Conservation (phyloP, 1,140 invertebrate species). For the Drosophila chauvacae region DNA sequence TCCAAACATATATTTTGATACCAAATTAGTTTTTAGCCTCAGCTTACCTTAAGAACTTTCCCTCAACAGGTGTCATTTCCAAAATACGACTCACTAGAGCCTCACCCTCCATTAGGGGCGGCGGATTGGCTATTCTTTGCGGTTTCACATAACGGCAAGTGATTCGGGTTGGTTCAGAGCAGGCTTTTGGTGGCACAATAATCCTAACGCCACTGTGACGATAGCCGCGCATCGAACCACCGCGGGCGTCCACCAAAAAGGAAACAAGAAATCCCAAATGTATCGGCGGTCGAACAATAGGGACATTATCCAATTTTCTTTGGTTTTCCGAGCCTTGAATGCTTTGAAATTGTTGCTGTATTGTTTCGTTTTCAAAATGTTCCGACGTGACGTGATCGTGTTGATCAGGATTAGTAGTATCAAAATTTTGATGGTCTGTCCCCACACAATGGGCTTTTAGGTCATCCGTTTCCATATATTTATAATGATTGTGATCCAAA, state of each 20-base stretch:
- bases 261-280: constrained; percentile 97
- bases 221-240: constrained; percentile 98
- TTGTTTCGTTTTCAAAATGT: constrained; percentile 31
- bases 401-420: constrained; percentile 65
- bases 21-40: neutral
- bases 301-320: constrained; percentile 88
- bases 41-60: constrained; percentile 95
- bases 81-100: constrained; percentile 97
- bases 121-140: constrained; percentile 96
- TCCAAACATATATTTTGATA: neutral
- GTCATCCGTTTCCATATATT: constrained; percentile 82
- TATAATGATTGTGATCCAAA: constrained; percentile 80
- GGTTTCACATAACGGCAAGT: constrained; percentile 93
- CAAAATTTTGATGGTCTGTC: constrained; percentile 68
- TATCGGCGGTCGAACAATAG: constrained; percentile 88
- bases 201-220: constrained; percentile 98
- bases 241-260: constrained; percentile 99
- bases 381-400: constrained; percentile 31
- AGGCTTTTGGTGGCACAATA: constrained; percentile 98
- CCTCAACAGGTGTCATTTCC: constrained; percentile 98
- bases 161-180: constrained; percentile 97
- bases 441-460: constrained; percentile 52
- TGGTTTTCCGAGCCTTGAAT: constrained; percentile 17
- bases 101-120: constrained; percentile 99
- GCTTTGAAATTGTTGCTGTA: neutral